These are phyloP conservation scores for Xerus rutilus DNA, from an alignment of 2,797 vertebrate species.

Conservation along the genomic window DNA sequence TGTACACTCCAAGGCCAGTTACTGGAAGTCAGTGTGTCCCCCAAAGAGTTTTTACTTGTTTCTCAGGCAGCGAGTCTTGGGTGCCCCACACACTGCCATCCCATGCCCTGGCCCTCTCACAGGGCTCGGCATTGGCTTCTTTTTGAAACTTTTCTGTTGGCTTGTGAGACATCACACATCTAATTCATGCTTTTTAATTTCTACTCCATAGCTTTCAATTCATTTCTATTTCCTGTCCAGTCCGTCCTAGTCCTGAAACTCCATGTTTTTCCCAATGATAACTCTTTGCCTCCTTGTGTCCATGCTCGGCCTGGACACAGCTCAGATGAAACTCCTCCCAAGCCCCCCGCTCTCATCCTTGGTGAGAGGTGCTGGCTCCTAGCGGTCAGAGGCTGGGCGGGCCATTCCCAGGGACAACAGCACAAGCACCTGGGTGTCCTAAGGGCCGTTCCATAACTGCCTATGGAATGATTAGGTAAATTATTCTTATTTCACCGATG, in stretches of 20 bases:
- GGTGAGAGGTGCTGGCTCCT: not conserved
- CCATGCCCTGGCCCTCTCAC: rapidly evolving
- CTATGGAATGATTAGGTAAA: not conserved
- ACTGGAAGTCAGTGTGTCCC: not conserved
- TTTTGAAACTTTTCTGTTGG: not conserved
- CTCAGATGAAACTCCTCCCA: not conserved
- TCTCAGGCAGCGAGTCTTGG: not conserved
- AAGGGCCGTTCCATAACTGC: not conserved
- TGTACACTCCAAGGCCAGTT: not conserved
- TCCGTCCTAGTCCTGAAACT: not conserved
- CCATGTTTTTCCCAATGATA: not conserved
- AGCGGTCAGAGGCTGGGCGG: too few species aligned
- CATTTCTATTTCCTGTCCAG: too few species aligned
- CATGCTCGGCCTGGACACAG: too few species aligned
- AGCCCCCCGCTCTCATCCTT: not conserved
- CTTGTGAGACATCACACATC: not conserved
- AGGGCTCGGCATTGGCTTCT: not conserved
- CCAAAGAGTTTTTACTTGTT: not conserved
- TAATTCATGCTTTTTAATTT: too few species aligned
- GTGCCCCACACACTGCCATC: not conserved
- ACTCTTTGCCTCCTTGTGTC: not conserved
- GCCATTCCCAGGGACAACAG: too few species aligned
- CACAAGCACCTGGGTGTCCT: too few species aligned
- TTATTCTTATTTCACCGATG: not conserved
- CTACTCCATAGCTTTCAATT: too few species aligned